phyloP scores from a whole-genome alignment of 2,888 invertebrate genomes.

The Apomyelois bistriatella region DNA sequence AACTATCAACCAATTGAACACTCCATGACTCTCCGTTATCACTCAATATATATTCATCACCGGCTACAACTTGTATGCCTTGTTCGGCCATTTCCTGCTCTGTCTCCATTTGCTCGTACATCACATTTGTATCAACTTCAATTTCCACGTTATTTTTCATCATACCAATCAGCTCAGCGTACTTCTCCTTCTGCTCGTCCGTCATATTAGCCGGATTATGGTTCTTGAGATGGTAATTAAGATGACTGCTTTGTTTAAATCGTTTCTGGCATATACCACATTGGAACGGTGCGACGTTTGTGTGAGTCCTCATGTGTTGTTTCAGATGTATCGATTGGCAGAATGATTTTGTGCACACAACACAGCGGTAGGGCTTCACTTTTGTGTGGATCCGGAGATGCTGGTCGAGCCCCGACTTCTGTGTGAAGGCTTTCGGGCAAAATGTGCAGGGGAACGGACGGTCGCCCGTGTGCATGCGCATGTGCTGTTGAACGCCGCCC shows the following conservation, averaged over 20 bases:
- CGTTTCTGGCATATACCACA: constrained; percentile 59
- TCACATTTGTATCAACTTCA: neutral
- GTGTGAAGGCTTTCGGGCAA: constrained; percentile 67
- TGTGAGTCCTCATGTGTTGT: constrained; percentile 71
- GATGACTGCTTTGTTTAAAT: constrained; percentile 66
- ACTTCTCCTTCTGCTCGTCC: constrained; percentile 45
- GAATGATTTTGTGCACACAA: constrained; percentile 63
- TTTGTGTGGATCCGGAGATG: constrained; percentile 68
- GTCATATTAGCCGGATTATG: constrained; percentile 52
- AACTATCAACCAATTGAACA: constrained; percentile 10
- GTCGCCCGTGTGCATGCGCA: constrained; percentile 63
- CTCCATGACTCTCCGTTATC: constrained; percentile 12
- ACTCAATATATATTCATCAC: constrained; percentile 3
- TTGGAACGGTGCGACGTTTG: constrained; percentile 65
- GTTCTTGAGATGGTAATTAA: constrained; percentile 65
- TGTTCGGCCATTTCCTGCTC: constrained; percentile 16
- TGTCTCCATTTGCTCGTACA: constrained; percentile 2
- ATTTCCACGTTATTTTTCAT: constrained; percentile 23
- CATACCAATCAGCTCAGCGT: constrained; percentile 38
- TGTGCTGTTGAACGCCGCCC: constrained; percentile 63
- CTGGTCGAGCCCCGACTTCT: constrained; percentile 69
- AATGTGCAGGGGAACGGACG: constrained; percentile 59
- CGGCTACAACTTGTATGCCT: constrained; percentile 8
- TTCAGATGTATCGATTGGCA: constrained; percentile 61
- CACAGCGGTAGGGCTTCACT: constrained; percentile 61